Percentiles rank a stretch among this genome's conserved stretches.
phyloP scores from a whole-genome alignment of 2,113 vertebrate genomes.

The Trogon melanurus region DNA sequence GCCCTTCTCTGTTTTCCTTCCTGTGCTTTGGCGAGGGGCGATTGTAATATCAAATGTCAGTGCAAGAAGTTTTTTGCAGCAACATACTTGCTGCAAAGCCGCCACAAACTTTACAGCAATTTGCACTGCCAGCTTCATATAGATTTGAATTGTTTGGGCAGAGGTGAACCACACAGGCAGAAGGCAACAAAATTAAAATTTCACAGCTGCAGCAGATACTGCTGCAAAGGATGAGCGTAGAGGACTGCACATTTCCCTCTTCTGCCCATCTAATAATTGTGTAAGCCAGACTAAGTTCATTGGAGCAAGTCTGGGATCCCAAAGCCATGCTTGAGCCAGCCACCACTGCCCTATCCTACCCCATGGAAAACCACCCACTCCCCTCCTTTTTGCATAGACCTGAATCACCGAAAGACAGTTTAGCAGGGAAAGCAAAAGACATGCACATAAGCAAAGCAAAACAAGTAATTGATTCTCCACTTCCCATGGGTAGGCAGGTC shows the following conservation, averaged over 20 bases:
- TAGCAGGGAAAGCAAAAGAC: neutral
- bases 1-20: neutral
- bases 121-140: neutral
- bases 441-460: neutral
- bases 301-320: neutral
- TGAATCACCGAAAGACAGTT: accelerated
- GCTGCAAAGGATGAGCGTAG: neutral
- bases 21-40: neutral
- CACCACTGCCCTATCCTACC: accelerated
- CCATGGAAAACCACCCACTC: accelerated
- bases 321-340: accelerated
- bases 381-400: accelerated
- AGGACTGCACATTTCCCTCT: neutral
- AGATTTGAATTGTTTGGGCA: neutral
- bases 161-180: neutral
- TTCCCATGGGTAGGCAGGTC: neutral
- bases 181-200: neutral
- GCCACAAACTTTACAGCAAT: neutral
- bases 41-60: neutral
- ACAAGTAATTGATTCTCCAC: neutral
- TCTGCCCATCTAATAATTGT: accelerated
- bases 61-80: neutral
- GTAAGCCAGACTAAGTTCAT: accelerated
- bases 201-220: neutral
- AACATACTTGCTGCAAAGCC: neutral